Evolutionary conservation across 1,140 invertebrate species (phyloP), one percentile per base, ranked within the genome.

Genomic region (Zaprionus inermis): DNA sequence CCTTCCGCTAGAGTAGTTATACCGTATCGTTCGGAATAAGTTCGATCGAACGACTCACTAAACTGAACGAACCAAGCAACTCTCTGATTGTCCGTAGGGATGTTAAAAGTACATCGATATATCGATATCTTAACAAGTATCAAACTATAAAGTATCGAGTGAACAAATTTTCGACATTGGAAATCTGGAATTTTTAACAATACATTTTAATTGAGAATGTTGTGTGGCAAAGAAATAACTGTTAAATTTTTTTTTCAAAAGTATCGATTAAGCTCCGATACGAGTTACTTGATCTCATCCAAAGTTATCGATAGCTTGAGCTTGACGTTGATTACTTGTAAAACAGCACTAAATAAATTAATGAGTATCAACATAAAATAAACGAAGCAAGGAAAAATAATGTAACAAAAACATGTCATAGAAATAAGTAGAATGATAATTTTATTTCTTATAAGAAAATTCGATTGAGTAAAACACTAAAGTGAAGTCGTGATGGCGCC

Each of bases 11-110:
- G 16, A 44, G 52, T 56, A 30, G 24, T 54, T 65, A 52, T 65
- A 65, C 52, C 63, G 63, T 56, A 41, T 56, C 63, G 58, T n/a
- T 51, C 44, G 58, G 44, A 61, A 30, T 61, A 61, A 61, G 44
- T 32, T 61, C 44, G 44, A 61, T 61, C 44, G 58, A 51, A 61
- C 58, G 41, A 60, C n/a, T 60, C 58, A 49, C 24, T 30, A 3
- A 32, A 60, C 34, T 58, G 58, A 46, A 58, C 56, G 56, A 58
- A 58, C 36, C 14, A 24, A 58, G 18, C 14, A n/a, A 44, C 5
- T 58, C 56, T n/a, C 18, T 58, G 36, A 22, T 38, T 41, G 34
- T 28, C 18, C 16, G 56, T 34, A 49, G 44, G 44, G 44, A 49
- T 49, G 44, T 12, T 44, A 44, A 44, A 49, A 22, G 10, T 1